These are phyloP conservation scores for Lynx canadensis DNA, from an alignment of 2,113 vertebrate genomes.

Conservation along the genomic window DNA sequence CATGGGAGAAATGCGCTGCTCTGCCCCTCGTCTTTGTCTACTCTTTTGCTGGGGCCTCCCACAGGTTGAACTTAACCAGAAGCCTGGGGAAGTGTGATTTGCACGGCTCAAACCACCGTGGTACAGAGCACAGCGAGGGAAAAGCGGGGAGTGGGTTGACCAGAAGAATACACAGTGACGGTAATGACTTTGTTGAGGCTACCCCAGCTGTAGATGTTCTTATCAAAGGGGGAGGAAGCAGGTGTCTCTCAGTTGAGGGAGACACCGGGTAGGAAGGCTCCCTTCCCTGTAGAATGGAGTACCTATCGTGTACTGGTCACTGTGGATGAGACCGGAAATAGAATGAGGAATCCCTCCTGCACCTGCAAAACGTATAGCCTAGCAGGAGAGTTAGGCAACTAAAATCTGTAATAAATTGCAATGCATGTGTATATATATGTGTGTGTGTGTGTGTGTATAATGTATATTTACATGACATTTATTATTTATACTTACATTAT, in stretches of 20 bases:
- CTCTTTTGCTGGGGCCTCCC: not conserved
- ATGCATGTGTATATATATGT: not conserved
- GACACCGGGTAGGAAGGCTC: not conserved
- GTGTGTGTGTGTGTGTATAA: too few species aligned
- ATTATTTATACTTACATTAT: not conserved
- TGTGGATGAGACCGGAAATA: not conserved
- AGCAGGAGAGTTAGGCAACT: not conserved
- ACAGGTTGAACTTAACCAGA: not conserved
- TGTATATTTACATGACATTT: not conserved
- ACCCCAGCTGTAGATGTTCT: not conserved
- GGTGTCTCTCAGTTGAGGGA: not conserved
- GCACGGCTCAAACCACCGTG: not conserved
- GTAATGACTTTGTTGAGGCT: not conserved
- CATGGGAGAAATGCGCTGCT: not conserved
- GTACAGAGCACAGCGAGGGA: not conserved
- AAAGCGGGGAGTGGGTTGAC: not conserved
- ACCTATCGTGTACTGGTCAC: not conserved
- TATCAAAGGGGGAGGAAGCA: not conserved
- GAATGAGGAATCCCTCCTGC: not conserved
- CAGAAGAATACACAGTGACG: not conserved
- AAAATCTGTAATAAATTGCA: not conserved
- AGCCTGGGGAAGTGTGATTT: not conserved
- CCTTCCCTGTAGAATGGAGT: not conserved
- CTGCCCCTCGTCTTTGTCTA: not conserved
- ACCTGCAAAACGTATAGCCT: not conserved